Base-by-base conservation (phyloP, 2,888 invertebrate genomes). In the Campoletis raptor region DNA sequence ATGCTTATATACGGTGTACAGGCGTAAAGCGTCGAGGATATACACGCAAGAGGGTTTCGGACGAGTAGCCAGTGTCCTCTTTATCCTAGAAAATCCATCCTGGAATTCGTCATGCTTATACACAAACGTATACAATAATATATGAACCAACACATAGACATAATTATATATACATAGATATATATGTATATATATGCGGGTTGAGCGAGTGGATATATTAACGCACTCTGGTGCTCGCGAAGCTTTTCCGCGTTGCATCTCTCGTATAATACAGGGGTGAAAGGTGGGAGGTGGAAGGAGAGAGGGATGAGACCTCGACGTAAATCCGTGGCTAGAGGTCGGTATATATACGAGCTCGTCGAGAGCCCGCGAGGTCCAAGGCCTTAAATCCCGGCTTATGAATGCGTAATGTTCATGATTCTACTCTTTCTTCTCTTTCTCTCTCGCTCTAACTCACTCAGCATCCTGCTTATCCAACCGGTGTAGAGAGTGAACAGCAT, bases 301-400 rank as follows among this genome's bases (percentile, higher is more conserved):
- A 30, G 64, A 10, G 48, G 80, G 12, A 66, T 30, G 64, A n/a
- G 24, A 72, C 54, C 78, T 72, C 72, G 83, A 73, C 74, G 80
- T 73, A 85, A 85, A 87, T 85, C 83, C 77, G 76, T 30, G 57
- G 76, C 74, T 52, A 61, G 83, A 84, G 84, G 42, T 52, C 57
- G 77, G 21, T 70, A n/a, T 73, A 54, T 66, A 57, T 70, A 76
- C 61, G 81, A 81, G 72, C 89, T 90, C 89, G 85, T 87, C 83
- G 85, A 87, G 79, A 74, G 88, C 88, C 89, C 87, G 88, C 89
- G 86, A 88, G 90, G 90, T 87, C 89, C 87, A 88, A 66, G 81
- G 89, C 91, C 90, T 92, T 92, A 92, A 92, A 92, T 92, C 90
- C 90, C 88, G 90, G 90, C 91, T 92, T 92, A 91, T 92, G 90